Conservation (phyloP, 2,113 vertebrate species). For the Zootoca vivipara region DNA sequence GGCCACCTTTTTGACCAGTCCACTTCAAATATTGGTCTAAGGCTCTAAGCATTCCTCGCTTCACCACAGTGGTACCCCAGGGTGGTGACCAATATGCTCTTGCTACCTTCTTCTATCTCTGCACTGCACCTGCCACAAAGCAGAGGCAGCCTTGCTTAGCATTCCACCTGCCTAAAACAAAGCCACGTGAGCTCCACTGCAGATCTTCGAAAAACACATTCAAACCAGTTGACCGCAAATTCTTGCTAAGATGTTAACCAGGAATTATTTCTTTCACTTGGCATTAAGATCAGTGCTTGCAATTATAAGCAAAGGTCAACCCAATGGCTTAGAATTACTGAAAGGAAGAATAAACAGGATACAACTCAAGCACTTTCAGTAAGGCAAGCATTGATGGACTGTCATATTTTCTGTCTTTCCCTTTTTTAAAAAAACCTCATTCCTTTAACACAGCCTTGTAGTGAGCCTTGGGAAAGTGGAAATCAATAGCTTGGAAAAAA, state of each 20-base stretch:
- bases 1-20: background rate
- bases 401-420: background rate
- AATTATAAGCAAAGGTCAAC: background rate
- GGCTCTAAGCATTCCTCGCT: too few species aligned
- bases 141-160: background rate
- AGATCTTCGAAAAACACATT: background rate
- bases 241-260: background rate
- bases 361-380: slow-evolving; percentile 2
- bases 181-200: background rate
- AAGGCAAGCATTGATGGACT: background rate
- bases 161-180: background rate
- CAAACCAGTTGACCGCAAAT: background rate
- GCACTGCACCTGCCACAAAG: background rate
- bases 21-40: too few species aligned
- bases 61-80: background rate
- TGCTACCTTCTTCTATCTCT: background rate
- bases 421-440: background rate
- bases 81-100: background rate
- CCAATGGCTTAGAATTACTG: background rate
- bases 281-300: background rate
- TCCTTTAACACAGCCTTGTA: background rate
- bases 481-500: slow-evolving; percentile 8
- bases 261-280: background rate
- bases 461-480: background rate
- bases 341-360: background rate